Evolutionary conservation across 1,140 invertebrate genomes (phyloP).

Genomic region (Eurosta solidaginis): DNA sequence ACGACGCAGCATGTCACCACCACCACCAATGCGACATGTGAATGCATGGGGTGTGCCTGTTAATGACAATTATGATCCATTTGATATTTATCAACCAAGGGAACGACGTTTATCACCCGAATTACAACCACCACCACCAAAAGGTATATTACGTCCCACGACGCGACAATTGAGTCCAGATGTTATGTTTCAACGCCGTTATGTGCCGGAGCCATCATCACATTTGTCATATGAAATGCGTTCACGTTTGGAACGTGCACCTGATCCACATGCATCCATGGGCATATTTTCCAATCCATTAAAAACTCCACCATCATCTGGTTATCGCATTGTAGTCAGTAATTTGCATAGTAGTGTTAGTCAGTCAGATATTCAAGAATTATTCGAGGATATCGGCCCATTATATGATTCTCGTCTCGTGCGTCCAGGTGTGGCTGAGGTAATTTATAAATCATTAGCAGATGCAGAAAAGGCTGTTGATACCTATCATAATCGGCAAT

Average conservation of each 20-base stretch:
- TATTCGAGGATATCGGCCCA: conserved; percentile 90
- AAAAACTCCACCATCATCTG: conserved; percentile 57
- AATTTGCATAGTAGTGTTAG: conserved; percentile 85
- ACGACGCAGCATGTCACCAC: neutral
- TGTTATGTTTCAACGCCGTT: conserved; percentile 42
- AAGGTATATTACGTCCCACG: conserved; percentile 36
- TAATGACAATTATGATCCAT: conserved; percentile 47
- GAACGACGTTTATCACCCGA: conserved; percentile 38
- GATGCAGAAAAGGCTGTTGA: conserved; percentile 88
- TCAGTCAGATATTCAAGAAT: conserved; percentile 88
- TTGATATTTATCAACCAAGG: conserved; percentile 52
- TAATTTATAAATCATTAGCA: conserved; percentile 82
- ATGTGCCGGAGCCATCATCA: conserved; percentile 43
- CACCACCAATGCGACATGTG: conserved; percentile 23
- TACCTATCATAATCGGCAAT: conserved; percentile 87
- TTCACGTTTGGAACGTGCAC: conserved; percentile 49
- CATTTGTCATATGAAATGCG: conserved; percentile 54
- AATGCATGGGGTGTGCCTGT: conserved; percentile 40
- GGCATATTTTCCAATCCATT: conserved; percentile 62
- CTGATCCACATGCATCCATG: conserved; percentile 61
- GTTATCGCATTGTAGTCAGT: conserved; percentile 82
- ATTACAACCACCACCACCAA: conserved; percentile 38
- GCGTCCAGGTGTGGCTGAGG: conserved; percentile 85
- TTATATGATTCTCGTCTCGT: conserved; percentile 81
- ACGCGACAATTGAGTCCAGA: conserved; percentile 32